Percentiles rank a stretch among this genome's conserved stretches.
These are phyloP conservation scores for Papilio protenor DNA, from an alignment of 2,888 invertebrate species.

Conservation along the genomic window DNA sequence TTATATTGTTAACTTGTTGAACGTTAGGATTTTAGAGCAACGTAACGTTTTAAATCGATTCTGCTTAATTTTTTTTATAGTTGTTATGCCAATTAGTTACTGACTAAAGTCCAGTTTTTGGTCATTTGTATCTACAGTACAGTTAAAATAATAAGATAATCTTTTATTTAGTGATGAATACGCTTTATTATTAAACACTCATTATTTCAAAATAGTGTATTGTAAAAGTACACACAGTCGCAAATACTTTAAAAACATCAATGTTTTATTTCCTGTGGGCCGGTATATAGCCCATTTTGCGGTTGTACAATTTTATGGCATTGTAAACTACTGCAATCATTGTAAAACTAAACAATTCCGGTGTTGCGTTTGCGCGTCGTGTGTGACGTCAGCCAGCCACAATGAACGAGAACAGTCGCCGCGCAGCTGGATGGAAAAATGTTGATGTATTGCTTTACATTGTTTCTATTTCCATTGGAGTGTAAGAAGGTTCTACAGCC, in stretches of 20 bases:
- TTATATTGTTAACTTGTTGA: neutral
- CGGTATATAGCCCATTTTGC: slow-evolving; percentile 53
- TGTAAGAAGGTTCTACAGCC: slow-evolving; percentile 4
- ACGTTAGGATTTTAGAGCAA: neutral
- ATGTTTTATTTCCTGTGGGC: slow-evolving; percentile 44
- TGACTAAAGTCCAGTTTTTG: too few species aligned
- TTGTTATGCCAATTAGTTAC: neutral
- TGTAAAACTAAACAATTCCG: slow-evolving; percentile 62
- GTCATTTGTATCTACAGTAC: neutral
- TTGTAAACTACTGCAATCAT: slow-evolving; percentile 64
- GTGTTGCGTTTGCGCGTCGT: slow-evolving; percentile 48
- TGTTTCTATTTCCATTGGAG: slow-evolving; percentile 26
- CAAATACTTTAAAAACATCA: slow-evolving; percentile 32
- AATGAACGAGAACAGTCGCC: slow-evolving; percentile 48
- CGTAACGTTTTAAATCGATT: neutral
- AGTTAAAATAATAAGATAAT: too few species aligned
- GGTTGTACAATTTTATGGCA: slow-evolving; percentile 61
- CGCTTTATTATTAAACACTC: neutral
- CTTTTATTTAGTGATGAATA: too few species aligned
- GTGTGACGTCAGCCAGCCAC: slow-evolving; percentile 51
- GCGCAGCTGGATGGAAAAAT: slow-evolving; percentile 32
- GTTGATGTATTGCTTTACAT: slow-evolving; percentile 38
- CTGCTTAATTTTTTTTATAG: neutral
- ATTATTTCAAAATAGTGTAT: neutral
- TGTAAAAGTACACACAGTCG: neutral